phyloP scores from a whole-genome alignment of 2,113 vertebrate genomes.

The Sinocyclocheilus maitianheensis region DNA sequence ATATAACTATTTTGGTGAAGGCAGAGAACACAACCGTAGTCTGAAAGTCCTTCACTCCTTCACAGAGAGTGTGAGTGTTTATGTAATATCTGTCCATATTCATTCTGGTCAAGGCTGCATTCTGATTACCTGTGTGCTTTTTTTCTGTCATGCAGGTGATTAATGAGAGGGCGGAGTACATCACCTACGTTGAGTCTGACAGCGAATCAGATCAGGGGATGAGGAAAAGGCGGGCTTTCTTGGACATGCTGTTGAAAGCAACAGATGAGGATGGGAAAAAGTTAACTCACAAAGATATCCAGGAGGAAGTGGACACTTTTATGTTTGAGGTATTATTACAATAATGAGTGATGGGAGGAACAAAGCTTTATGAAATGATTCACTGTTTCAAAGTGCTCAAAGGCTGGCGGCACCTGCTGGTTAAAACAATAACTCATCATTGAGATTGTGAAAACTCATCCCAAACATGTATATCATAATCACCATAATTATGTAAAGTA shows the following conservation, averaged over 20 bases:
- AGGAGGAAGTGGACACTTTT: constrained; percentile 96
- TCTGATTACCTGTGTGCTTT: neutral
- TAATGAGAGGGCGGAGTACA: constrained; percentile 72
- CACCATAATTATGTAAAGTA: no score
- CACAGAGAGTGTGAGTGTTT: constrained; percentile 77
- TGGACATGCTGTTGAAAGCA: constrained; percentile 87
- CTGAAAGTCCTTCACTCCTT: constrained; percentile 87
- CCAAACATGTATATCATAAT: no score
- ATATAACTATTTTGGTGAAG: constrained; percentile 78
- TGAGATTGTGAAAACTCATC: no score
- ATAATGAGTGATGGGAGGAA: no score
- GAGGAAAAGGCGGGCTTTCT: constrained; percentile 82
- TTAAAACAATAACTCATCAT: no score
- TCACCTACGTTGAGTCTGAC: constrained; percentile 51
- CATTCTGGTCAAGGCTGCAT: neutral
- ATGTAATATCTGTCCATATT: neutral
- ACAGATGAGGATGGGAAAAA: constrained; percentile 85
- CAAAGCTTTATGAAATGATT: no score
- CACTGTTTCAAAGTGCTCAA: no score
- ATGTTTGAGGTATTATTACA: constrained; percentile 88
- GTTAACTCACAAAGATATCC: constrained; percentile 82
- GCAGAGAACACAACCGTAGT: constrained; percentile 78
- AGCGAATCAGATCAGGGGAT: constrained; percentile 48
- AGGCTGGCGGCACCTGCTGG: no score
- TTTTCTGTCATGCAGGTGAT: constrained; percentile 79